Evolutionary conservation across 2,113 vertebrate genomes (phyloP).

Genomic region (Caracal caracal): DNA sequence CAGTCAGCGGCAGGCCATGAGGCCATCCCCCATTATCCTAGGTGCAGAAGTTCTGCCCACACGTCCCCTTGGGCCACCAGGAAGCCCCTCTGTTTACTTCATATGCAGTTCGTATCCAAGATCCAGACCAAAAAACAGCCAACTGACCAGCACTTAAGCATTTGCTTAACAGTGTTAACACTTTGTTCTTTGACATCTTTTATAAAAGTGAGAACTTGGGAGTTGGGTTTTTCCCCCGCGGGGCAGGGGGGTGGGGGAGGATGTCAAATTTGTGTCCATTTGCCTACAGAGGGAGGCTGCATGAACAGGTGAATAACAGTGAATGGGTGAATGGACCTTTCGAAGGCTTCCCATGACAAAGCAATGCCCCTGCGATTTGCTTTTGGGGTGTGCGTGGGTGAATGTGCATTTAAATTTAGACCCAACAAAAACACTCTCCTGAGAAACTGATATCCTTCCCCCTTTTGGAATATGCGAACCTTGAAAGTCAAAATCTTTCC

Average conservation of each 20-base stretch:
- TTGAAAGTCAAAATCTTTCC: neutral
- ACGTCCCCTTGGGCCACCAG: too few species aligned
- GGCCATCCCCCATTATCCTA: too few species aligned
- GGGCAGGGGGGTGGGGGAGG: too few species aligned
- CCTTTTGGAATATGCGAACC: neutral
- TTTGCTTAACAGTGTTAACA: too few species aligned
- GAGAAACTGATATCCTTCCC: neutral
- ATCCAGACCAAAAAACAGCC: neutral
- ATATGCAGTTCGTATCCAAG: neutral
- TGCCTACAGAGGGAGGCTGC: neutral
- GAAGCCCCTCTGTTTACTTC: neutral
- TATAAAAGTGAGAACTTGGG: neutral
- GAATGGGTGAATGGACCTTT: neutral
- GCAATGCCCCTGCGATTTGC: neutral
- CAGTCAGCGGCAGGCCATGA: too few species aligned
- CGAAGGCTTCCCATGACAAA: neutral
- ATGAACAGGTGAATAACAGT: neutral
- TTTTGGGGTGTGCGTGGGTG: neutral
- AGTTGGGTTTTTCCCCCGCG: neutral
- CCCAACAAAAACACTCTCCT: neutral
- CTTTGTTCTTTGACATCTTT: neutral
- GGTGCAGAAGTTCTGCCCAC: neutral
- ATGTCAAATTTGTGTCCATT: neutral
- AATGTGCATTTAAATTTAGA: slow-evolving; percentile 58
- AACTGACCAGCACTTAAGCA: neutral